Conservation (phyloP, 2,113 vertebrate genomes). For the Xiphorhynchus elegans region DNA sequence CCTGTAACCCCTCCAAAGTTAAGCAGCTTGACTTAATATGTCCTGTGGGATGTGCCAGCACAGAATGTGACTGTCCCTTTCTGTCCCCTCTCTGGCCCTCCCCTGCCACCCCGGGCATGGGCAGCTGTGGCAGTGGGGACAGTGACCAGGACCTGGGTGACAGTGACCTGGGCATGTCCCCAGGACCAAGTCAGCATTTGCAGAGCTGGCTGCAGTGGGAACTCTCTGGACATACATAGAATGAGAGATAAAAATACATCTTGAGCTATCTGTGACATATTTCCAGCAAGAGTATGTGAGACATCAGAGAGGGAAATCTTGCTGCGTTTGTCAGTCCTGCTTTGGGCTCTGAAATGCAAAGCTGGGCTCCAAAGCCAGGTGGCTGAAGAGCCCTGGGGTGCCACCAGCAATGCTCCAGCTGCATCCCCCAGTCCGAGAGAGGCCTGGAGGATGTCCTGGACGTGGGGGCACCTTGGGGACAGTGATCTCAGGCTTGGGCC, state of each 20-base stretch:
- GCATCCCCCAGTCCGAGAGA: fast-evolving
- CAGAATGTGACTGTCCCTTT: background rate
- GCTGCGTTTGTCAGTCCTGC: fast-evolving
- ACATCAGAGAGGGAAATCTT: background rate
- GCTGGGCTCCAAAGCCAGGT: background rate
- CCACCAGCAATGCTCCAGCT: fast-evolving
- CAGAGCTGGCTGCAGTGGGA: background rate
- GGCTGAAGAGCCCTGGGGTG: background rate
- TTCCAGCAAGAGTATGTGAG: background rate
- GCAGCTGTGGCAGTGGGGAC: background rate
- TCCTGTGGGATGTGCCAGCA: background rate
- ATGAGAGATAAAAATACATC: background rate
- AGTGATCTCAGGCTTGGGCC: background rate
- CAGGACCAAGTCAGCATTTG: fast-evolving
- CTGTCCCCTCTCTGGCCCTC: background rate
- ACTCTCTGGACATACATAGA: fast-evolving
- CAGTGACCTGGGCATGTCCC: background rate
- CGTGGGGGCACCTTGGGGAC: background rate
- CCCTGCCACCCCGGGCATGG: background rate
- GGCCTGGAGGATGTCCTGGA: background rate
- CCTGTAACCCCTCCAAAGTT: background rate
- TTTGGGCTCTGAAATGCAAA: background rate
- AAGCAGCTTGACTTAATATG: background rate
- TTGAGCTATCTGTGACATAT: background rate
- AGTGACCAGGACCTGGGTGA: background rate